Evolutionary conservation across 2,113 vertebrate species (phyloP), one percentile per base, ranked within the genome.

Genomic region (Cyphomyrus discorhynchus): DNA sequence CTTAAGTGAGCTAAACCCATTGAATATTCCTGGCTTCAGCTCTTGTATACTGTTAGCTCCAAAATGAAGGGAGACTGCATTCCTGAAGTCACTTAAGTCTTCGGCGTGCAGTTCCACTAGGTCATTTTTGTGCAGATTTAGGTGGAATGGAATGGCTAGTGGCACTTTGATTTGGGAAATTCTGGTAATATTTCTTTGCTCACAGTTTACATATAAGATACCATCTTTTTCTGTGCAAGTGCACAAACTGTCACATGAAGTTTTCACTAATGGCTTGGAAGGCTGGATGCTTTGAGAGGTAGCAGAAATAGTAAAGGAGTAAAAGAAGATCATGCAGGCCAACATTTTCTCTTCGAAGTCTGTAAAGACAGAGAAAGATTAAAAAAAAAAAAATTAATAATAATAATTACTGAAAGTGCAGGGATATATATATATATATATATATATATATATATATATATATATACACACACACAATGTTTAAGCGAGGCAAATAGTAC

Each of bases 41-140:
- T 98, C 97, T 93, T 97, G 97, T 92, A 99, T 98, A 92, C 97
- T 98, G 94, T 99, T 99, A 94, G 97, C 97, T 91, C 98, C 98
- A 8, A 99, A 97, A 93, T 99, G 97, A 91, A 99, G 94, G 21
- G 97, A 98, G 89, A 99, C 90, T 77, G 97, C 97, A 89, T 96
- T 97, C 92, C 94, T 96, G 92, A 99, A 96, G 86, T 94, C 95
- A 92, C 96, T 95, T 95, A 99, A 97, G 92, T 98, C 98, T 93
- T 98, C 97, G 0, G 93, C 47, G 0, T 95, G 95, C 90, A 99
- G 93, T 88, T 93, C 93, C 89, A 96, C 98, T 92, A 99, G 92
- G 89, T 97, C 96, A 91, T 99, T 99, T 91, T 98, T 98, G 94
- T 98, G 96, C 80, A 99, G 94, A 95, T 96, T 98, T 90, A 99